Percentiles rank a stretch among this genome's conserved stretches.
Evolutionary conservation across 2,797 vertebrate genomes (phyloP).

Genomic region (Neosilurus mollespiculum): DNA sequence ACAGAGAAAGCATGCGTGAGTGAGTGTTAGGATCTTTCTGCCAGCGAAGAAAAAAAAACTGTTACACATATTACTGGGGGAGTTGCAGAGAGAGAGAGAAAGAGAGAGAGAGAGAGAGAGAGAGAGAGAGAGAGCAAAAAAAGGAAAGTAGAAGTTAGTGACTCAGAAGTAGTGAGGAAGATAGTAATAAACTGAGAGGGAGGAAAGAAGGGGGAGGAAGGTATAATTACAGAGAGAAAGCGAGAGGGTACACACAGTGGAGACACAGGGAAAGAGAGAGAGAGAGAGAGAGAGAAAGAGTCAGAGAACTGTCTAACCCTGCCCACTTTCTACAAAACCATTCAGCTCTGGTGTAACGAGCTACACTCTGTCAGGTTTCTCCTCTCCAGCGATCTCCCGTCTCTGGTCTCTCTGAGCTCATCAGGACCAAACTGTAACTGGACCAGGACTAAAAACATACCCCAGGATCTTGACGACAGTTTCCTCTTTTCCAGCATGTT

Average conservation of each 20-base stretch:
- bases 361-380: constrained; percentile 57
- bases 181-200: constrained; percentile 73
- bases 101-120: constrained; percentile 33
- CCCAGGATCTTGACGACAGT: constrained; percentile 19
- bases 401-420: constrained; percentile 30
- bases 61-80: constrained; percentile 57
- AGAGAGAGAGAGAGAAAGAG: constrained; percentile 55
- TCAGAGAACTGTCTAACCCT: constrained; percentile 71
- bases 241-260: constrained; percentile 58
- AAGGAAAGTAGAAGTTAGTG: constrained; percentile 55
- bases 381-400: constrained; percentile 56
- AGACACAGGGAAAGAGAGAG: constrained; percentile 62
- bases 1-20: constrained; percentile 39
- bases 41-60: constrained; percentile 46
- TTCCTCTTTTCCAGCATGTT: constrained; percentile 45
- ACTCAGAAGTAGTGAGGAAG: constrained; percentile 66
- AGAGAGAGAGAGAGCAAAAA: constrained; percentile 48
- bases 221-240: constrained; percentile 76
- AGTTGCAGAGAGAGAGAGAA: constrained; percentile 49
- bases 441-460: constrained; percentile 34
- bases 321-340: constrained; percentile 68
- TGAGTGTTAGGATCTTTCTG: constrained; percentile 48
- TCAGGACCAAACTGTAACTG: constrained; percentile 33
- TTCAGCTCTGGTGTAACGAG: constrained; percentile 60
- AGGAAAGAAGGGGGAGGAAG: constrained; percentile 66